Percentiles rank a stretch among this genome's conserved stretches.
These are phyloP conservation scores for Melanotus villosus DNA, from an alignment of 2,888 invertebrate species.

Conservation along the genomic window DNA sequence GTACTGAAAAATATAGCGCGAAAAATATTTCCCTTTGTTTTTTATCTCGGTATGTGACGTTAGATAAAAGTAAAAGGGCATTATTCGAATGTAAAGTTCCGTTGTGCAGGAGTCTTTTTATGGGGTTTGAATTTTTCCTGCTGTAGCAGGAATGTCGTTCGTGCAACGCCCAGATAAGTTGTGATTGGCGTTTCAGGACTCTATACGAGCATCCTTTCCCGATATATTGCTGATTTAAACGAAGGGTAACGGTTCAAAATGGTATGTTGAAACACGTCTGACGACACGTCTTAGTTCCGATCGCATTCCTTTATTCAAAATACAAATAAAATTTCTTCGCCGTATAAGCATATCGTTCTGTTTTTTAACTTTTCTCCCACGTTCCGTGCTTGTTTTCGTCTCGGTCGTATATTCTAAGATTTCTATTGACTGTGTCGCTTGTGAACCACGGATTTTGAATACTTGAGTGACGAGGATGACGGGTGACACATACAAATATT, in stretches of 20 bases:
- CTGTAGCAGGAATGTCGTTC: constrained; percentile 36
- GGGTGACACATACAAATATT: constrained; percentile 32
- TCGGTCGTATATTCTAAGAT: neutral
- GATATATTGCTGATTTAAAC: constrained; percentile 50
- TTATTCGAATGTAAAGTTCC: neutral
- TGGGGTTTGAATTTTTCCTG: constrained; percentile 36
- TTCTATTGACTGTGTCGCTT: constrained; percentile 6
- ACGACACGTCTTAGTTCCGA: constrained; percentile 39
- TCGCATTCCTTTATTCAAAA: constrained; percentile 27
- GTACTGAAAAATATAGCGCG: too few species aligned
- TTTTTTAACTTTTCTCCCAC: constrained; percentile 1
- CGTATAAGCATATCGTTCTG: constrained; percentile 8
- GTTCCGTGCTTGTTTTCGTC: neutral
- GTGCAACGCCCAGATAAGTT: constrained; percentile 47
- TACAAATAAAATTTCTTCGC: constrained; percentile 7
- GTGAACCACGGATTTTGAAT: constrained; percentile 18
- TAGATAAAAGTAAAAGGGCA: neutral
- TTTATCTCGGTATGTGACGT: too few species aligned
- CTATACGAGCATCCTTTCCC: constrained; percentile 45
- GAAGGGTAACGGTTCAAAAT: constrained; percentile 44
- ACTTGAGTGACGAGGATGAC: constrained; percentile 3
- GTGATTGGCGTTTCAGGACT: constrained; percentile 47
- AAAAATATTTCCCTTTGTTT: too few species aligned
- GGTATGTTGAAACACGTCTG: constrained; percentile 42
- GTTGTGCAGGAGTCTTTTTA: constrained; percentile 28